Conservation (phyloP, 2,888 invertebrate species). For the Thumatha senex region DNA sequence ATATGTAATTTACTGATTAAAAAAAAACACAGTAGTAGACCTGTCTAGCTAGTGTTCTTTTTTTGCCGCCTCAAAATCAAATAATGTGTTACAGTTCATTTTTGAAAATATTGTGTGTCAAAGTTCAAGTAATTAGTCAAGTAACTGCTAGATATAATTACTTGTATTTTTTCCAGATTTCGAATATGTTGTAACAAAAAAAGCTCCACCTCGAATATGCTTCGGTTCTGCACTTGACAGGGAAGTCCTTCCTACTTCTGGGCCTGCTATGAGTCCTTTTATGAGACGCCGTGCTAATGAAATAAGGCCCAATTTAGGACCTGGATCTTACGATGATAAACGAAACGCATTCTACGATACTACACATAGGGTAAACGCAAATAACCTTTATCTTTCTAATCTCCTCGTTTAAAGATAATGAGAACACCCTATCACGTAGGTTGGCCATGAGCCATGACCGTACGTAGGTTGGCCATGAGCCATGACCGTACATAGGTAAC, state of each 20-base stretch:
- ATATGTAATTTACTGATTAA: conserved; percentile 1
- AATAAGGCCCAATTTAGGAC: conserved; percentile 55
- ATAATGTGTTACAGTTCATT: no score
- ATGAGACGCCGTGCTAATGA: conserved; percentile 70
- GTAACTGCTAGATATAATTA: not conserved
- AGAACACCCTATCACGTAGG: no score
- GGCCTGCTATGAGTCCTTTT: conserved; percentile 69
- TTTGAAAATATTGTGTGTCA: no score
- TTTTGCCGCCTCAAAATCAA: no score
- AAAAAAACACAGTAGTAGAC: no score
- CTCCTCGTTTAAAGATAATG: no score
- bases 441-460: no score
- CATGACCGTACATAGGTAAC: no score
- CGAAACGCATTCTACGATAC: conserved; percentile 65
- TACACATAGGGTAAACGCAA: conserved; percentile 62
- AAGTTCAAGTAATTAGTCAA: no score
- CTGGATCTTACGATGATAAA: conserved; percentile 55
- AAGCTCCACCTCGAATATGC: conserved; percentile 68
- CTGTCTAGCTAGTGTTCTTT: no score
- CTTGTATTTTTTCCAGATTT: conserved; percentile 63
- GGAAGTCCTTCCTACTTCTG: conserved; percentile 69
- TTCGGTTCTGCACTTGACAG: conserved; percentile 77
- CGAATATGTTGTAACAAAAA: conserved; percentile 81
- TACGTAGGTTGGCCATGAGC: no score
- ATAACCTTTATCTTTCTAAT: conserved; percentile 2